Conservation (phyloP, 1,140 invertebrate genomes). For the Drosophila teissieri region DNA sequence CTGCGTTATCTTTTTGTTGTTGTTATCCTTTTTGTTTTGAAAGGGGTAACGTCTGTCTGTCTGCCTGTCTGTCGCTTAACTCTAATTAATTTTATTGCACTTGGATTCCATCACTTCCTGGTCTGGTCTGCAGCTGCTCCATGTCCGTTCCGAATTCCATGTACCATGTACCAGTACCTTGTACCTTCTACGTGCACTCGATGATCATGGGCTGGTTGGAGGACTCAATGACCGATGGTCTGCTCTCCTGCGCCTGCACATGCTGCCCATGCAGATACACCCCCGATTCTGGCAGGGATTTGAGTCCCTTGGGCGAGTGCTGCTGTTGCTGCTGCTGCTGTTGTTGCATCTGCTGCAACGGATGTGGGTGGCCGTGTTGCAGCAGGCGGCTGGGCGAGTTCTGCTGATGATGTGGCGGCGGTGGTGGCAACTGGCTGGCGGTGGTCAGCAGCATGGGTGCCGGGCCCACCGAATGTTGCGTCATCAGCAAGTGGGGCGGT, state of each 20-base stretch:
- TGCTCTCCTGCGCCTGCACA: constrained; percentile 87
- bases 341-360: constrained; percentile 78
- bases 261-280: constrained; percentile 80
- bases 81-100: constrained; percentile 75
- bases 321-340: constrained; percentile 63
- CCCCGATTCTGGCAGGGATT: constrained; percentile 78
- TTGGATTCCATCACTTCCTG: constrained; percentile 62
- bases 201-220: constrained; percentile 93
- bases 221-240: constrained; percentile 93
- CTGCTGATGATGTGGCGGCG: constrained; percentile 86
- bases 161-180: not conserved
- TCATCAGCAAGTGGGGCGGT: constrained; percentile 47
- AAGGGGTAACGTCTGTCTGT: constrained; percentile 38
- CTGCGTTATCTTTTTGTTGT: constrained; percentile 24
- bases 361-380: constrained; percentile 85
- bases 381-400: constrained; percentile 86
- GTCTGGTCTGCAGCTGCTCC: constrained; percentile 25
- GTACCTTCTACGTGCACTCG: constrained; percentile 90
- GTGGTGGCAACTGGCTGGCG: constrained; percentile 85
- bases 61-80: constrained; percentile 43
- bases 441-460: constrained; percentile 75
- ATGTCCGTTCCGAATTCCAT: not conserved
- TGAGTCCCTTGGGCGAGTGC: constrained; percentile 57
- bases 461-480: constrained; percentile 41
- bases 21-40: not conserved